Evolutionary conservation across 2,113 vertebrate species (phyloP).

Genomic region (Chlamydotis undulata): DNA sequence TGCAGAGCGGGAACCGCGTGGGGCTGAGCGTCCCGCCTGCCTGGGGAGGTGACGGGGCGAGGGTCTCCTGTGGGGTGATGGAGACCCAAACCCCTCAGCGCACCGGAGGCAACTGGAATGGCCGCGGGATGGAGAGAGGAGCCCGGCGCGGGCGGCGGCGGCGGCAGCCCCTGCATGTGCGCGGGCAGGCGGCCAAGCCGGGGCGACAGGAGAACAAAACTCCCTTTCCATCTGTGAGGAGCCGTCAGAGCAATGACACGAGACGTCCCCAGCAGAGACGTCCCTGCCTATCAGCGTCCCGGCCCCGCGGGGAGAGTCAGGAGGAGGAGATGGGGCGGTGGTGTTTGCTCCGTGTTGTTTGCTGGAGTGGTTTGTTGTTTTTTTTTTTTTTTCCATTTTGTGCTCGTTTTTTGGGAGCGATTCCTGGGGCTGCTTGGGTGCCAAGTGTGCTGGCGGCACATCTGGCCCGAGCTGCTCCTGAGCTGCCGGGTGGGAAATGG

Average conservation of each 20-base stretch:
- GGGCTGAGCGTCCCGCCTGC: background rate
- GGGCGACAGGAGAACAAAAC: constrained; percentile 42
- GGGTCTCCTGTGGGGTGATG: accelerated
- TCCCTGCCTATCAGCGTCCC: constrained; percentile 54
- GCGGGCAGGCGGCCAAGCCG: constrained; percentile 31
- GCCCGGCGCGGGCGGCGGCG: background rate
- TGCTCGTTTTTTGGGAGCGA: background rate
- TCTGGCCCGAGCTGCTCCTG: background rate
- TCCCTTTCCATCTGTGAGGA: constrained; percentile 56
- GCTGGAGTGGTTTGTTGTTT: background rate
- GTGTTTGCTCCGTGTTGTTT: constrained; percentile 15
- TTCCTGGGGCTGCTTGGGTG: background rate
- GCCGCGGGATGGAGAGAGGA: accelerated
- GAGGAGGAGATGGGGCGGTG: constrained; percentile 7
- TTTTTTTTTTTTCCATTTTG: background rate
- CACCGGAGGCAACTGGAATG: accelerated
- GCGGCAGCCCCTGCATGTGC: background rate
- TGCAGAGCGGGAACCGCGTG: accelerated
- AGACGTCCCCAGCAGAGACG: constrained; percentile 52
- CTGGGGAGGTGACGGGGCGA: accelerated
- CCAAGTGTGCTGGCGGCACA: background rate
- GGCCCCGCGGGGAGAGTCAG: background rate
- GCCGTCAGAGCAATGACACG: constrained; percentile 28
- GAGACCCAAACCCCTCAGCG: background rate
- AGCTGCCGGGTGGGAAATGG: background rate